Evolutionary conservation across 1,140 invertebrate species (phyloP).

Genomic region (Bombus haemorrhoidalis): DNA sequence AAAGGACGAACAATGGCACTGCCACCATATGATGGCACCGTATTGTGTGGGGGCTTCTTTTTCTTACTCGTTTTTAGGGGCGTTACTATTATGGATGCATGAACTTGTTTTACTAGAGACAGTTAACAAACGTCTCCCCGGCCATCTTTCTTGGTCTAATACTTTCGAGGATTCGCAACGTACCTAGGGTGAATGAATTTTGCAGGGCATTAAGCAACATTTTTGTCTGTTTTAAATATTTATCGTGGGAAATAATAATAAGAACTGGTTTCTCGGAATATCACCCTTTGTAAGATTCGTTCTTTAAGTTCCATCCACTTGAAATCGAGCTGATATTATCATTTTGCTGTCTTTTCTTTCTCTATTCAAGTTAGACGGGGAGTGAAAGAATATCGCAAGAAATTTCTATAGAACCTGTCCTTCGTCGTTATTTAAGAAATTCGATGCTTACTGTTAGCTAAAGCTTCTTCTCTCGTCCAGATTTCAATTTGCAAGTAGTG

Average conservation of each 20-base stretch:
- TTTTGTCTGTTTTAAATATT: background rate
- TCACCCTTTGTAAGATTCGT: background rate
- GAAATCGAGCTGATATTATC: background rate
- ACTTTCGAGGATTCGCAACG: background rate
- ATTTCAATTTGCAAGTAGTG: background rate
- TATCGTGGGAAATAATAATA: background rate
- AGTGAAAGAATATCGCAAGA: background rate
- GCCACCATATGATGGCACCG: constrained; percentile 26
- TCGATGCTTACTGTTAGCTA: background rate
- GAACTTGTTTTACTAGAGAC: constrained; percentile 35
- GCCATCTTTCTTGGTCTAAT: constrained; percentile 11
- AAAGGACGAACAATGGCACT: constrained; percentile 44
- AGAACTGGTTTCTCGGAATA: background rate
- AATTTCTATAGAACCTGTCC: background rate
- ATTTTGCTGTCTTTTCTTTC: too few relatives aligned
- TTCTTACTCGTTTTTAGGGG: constrained; percentile 27
- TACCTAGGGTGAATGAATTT: background rate
- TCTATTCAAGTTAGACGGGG: background rate
- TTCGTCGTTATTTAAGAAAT: background rate
- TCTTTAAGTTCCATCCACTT: background rate
- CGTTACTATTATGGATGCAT: constrained; percentile 24
- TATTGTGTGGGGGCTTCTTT: constrained; percentile 24
- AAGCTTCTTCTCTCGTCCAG: background rate
- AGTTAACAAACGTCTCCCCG: background rate
- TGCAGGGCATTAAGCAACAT: background rate